phyloP scores from a whole-genome alignment of 2,113 vertebrate species.

The Solea solea region DNA sequence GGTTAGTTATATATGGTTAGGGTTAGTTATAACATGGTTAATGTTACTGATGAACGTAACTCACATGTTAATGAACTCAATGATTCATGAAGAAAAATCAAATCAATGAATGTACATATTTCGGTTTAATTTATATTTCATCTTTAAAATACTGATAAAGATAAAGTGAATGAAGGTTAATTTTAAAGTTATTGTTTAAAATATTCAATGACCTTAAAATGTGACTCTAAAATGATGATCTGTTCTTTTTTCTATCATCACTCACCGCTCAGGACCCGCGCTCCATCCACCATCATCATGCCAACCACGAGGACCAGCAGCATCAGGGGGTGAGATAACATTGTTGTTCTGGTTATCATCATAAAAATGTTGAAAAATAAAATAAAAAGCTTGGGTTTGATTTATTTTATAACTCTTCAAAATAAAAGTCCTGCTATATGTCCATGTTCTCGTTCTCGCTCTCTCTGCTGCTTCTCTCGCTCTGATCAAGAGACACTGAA shows the following conservation, averaged over 20 bases:
- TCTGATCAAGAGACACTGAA: slow-evolving; percentile 4
- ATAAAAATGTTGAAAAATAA: background rate
- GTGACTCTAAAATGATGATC: background rate
- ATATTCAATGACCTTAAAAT: background rate
- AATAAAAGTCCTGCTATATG: background rate
- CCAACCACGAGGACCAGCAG: slow-evolving; percentile 17
- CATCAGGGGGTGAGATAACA: background rate
- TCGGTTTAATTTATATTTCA: too few relatives aligned
- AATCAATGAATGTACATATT: too few relatives aligned
- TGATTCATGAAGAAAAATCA: too few relatives aligned
- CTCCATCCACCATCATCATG: slow-evolving; percentile 14
- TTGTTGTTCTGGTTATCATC: background rate
- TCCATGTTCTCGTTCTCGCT: background rate
- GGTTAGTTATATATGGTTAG: too few relatives aligned
- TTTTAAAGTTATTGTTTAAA: too few relatives aligned
- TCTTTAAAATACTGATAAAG: too few relatives aligned
- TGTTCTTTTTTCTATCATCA: background rate
- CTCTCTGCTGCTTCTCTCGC: background rate
- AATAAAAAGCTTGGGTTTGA: background rate
- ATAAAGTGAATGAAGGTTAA: too few relatives aligned
- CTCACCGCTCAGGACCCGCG: slow-evolving; percentile 69
- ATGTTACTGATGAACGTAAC: too few relatives aligned
- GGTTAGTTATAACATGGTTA: too few relatives aligned
- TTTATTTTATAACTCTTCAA: background rate
- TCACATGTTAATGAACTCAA: too few relatives aligned